Percentiles rank a stretch among this genome's conserved stretches.
Evolutionary conservation across 2,797 vertebrate genomes (phyloP).

Genomic region (Falco cherrug): DNA sequence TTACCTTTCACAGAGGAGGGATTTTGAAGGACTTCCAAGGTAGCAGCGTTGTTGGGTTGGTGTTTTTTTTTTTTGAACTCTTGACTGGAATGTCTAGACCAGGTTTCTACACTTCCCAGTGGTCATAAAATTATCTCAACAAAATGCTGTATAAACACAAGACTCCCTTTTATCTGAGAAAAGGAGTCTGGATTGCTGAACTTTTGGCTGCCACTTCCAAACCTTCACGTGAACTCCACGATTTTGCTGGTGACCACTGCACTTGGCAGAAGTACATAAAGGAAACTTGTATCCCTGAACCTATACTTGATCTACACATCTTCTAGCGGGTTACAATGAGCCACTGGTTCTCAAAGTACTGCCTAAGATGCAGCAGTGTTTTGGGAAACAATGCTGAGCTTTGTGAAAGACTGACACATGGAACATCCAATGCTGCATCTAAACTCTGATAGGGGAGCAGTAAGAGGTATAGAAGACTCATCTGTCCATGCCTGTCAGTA

Average conservation of each 20-base stretch:
- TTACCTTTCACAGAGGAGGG: neutral
- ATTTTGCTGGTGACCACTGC: neutral
- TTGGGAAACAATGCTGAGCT: fast-evolving
- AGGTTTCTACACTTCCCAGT: slow-evolving; percentile 8
- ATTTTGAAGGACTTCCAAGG: slow-evolving; percentile 44
- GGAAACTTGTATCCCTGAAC: neutral
- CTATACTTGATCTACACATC: neutral
- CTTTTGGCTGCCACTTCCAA: neutral
- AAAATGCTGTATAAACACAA: slow-evolving; percentile 32
- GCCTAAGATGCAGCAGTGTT: neutral
- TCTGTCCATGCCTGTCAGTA: neutral
- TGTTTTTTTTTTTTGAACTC: neutral
- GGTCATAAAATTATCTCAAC: neutral
- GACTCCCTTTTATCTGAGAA: slow-evolving; percentile 34
- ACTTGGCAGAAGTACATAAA: neutral
- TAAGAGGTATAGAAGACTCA: neutral
- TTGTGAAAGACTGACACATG: neutral
- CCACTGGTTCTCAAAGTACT: neutral
- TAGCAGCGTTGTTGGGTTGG: neutral
- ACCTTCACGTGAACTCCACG: neutral
- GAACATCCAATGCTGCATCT: neutral
- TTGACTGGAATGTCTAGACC: neutral
- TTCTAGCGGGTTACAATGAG: neutral
- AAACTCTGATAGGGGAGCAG: neutral
- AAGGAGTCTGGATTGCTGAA: neutral